These are phyloP conservation scores for Drosophila melanosoma DNA, from an alignment of 2,888 invertebrate species.

Conservation along the genomic window DNA sequence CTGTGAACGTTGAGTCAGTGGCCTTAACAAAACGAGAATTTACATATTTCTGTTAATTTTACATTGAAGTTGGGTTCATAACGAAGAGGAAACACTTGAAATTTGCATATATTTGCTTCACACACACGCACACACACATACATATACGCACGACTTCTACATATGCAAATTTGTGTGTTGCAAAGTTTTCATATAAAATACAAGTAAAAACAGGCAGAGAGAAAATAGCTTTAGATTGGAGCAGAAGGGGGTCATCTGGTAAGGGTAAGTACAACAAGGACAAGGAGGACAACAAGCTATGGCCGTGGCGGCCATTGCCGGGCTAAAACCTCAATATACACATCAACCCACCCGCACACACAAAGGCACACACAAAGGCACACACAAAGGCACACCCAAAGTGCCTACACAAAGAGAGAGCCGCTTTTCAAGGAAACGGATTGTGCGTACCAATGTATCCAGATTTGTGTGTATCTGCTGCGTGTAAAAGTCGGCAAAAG, in stretches of 20 bases:
- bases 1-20: conserved; percentile 34
- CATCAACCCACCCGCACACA: conserved; percentile 11
- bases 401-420: conserved; percentile 77
- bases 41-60: conserved; percentile 84
- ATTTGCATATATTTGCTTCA: conserved; percentile 81
- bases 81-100: conserved; percentile 84
- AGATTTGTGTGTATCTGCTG: conserved; percentile 33
- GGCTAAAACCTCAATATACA: background rate
- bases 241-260: conserved; percentile 16
- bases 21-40: conserved; percentile 80
- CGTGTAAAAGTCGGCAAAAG: conserved; percentile 72
- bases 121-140: conserved; percentile 38
- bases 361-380: conserved; percentile 11
- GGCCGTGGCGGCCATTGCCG: conserved; percentile 52
- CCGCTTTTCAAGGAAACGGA: conserved; percentile 72
- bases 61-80: conserved; percentile 82
- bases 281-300: conserved; percentile 70
- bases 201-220: conserved; percentile 76
- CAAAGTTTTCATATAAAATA: conserved; percentile 82
- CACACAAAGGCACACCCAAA: conserved; percentile 41
- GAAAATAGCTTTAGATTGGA: conserved; percentile 48
- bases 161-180: conserved; percentile 76
- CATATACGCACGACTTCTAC: conserved; percentile 48
- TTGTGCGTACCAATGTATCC: conserved; percentile 70
- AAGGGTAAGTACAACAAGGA: conserved; percentile 68